Base-by-base conservation (phyloP, 2,888 invertebrate genomes). In the Caenorhabditis doughertyi region DNA sequence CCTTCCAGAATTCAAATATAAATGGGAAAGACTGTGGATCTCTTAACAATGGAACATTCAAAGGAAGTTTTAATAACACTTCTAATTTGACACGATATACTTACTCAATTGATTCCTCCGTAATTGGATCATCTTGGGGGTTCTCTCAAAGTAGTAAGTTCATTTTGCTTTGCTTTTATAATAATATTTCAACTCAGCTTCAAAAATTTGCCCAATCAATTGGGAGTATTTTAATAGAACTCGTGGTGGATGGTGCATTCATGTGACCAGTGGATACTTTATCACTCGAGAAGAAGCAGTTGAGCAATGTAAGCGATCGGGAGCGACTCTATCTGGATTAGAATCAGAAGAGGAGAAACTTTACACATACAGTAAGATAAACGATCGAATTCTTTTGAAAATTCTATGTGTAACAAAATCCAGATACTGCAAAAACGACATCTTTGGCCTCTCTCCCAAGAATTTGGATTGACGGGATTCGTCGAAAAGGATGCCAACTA, bases 161-260 rank as follows among this genome's bases (percentile, higher is more conserved):
- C n/a, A 8, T 25, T 39, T n/a, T 13, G 3, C 9, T 8, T 2
- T 39, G 11, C 13, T 27, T n/a, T 53, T 18, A 4, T 32, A 3
- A 42, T 29, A 5, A 11, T 13, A 27, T 23, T 68, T 70, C n/a
- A n/a, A n/a, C n/a, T 47, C 49, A 71, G 70, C 29, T 3, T n/a
- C 23, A 3, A 58, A 47, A 47, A 16, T 8, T 0, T 71, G 70
- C 9, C 58, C 58, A 0, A 0, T 13, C n/a, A 0, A 23, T 3
- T 71, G 70, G 70, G 13, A 25, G 5, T 8, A 7, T 0, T 55
- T 71, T 18, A 21, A 32, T 0, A 44, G 70, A 18, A 16, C 0
- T 1, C 56, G 27, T 0, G 70, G 58, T 5, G 35, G 21, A 5
- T 71, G 70, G 70, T 71, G 70, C 21, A 27, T 71, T n/a, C 29